Evolutionary conservation across 2,113 vertebrate genomes (phyloP).

Genomic region (Noctilio leporinus): DNA sequence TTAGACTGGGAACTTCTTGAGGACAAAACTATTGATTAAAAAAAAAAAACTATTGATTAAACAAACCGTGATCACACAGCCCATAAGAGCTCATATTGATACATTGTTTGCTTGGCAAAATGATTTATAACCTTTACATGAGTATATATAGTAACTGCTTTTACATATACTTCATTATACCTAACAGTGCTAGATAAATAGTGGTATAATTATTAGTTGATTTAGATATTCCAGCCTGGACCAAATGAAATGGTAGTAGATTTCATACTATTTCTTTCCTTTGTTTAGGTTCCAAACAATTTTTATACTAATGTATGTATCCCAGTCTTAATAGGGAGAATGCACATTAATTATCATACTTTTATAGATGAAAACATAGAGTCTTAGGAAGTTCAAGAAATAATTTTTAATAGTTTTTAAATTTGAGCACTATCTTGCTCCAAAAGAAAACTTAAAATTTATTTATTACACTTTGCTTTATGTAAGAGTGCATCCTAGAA

Average conservation of each 20-base stretch:
- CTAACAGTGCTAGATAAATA: neutral
- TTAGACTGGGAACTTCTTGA: neutral
- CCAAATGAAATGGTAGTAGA: neutral
- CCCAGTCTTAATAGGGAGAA: neutral
- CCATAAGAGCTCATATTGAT: no score
- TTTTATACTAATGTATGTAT: neutral
- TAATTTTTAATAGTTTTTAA: neutral
- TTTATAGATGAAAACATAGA: neutral
- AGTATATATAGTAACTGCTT: neutral
- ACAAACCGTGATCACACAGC: neutral
- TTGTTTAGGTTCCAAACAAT: neutral
- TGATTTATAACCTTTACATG: neutral
- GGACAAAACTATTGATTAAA: no score
- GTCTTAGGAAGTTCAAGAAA: neutral
- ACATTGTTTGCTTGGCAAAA: neutral
- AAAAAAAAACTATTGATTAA: neutral
- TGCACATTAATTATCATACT: neutral
- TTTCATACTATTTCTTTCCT: conserved; percentile 2
- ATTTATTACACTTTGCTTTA: neutral
- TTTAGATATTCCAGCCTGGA: neutral
- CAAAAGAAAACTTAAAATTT: neutral
- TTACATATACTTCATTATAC: neutral
- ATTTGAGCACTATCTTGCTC: neutral
- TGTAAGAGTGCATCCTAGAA: neutral
- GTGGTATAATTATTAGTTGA: neutral